phyloP scores from a whole-genome alignment of 2,797 vertebrate species.

The Mormyrus hasselquistii region DNA sequence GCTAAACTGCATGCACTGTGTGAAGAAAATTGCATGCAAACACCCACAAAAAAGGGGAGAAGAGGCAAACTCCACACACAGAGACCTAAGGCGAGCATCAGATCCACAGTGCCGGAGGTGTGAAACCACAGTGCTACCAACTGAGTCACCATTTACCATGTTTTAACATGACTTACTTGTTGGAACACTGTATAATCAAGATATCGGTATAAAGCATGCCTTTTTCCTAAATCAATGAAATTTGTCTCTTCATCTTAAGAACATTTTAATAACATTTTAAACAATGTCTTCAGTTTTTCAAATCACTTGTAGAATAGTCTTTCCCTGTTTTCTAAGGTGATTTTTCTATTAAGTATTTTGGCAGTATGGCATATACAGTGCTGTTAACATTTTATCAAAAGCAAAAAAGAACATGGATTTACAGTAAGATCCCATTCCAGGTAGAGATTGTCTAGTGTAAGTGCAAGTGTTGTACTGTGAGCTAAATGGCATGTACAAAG shows the following conservation, averaged over 20 bases:
- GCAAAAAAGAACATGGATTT: not conserved
- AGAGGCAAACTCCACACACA: not conserved
- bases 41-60: not conserved
- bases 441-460: not conserved
- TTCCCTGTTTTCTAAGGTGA: not conserved
- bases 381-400: not conserved
- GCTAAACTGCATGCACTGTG: not conserved
- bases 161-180: not conserved
- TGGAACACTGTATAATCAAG: not conserved
- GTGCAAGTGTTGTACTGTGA: not conserved
- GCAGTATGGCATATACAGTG: not conserved
- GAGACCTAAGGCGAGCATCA: not conserved
- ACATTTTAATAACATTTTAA: not conserved
- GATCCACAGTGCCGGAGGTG: not conserved
- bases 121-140: not conserved
- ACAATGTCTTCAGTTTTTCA: not conserved
- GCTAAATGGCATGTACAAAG: not conserved
- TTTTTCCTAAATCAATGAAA: not conserved
- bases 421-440: not conserved
- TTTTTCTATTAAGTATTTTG: not conserved
- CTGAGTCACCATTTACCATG: slow-evolving; percentile 7
- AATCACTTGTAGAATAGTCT: not conserved
- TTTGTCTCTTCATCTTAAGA: not conserved
- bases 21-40: not conserved
- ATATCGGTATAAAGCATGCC: not conserved